These are phyloP conservation scores for Ophion slaviceki DNA, from an alignment of 2,888 invertebrate species.

Conservation along the genomic window DNA sequence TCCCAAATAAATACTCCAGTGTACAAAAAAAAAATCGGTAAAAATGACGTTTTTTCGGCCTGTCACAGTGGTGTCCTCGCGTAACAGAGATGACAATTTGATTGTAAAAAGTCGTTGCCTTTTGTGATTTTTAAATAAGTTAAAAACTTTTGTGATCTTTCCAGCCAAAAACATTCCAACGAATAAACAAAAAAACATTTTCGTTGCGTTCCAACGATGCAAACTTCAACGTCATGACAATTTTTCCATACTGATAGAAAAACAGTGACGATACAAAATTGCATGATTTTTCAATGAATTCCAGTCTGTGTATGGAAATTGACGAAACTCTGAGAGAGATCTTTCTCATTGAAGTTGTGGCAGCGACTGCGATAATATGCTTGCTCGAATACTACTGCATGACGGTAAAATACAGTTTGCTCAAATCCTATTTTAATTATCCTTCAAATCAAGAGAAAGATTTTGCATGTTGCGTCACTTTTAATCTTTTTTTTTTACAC, in stretches of 20 bases:
- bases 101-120: no score
- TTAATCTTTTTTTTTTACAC: background rate
- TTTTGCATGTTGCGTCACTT: background rate
- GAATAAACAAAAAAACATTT: no score
- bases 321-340: slow-evolving; percentile 73
- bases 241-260: background rate
- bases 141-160: no score
- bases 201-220: no score
- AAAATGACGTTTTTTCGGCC: no score
- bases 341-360: slow-evolving; percentile 76
- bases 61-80: no score
- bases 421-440: background rate
- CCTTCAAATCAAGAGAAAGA: background rate
- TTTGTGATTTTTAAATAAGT: no score
- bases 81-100: no score
- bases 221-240: background rate
- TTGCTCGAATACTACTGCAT: slow-evolving; percentile 77
- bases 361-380: slow-evolving; percentile 77
- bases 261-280: background rate
- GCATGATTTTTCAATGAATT: background rate
- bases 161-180: no score
- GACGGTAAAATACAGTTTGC: slow-evolving; percentile 68
- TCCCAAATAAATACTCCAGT: no score
- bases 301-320: slow-evolving; percentile 72
- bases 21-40: no score